Evolutionary conservation across 2,888 invertebrate genomes (phyloP).

Genomic region (Idaea dimidiata): DNA sequence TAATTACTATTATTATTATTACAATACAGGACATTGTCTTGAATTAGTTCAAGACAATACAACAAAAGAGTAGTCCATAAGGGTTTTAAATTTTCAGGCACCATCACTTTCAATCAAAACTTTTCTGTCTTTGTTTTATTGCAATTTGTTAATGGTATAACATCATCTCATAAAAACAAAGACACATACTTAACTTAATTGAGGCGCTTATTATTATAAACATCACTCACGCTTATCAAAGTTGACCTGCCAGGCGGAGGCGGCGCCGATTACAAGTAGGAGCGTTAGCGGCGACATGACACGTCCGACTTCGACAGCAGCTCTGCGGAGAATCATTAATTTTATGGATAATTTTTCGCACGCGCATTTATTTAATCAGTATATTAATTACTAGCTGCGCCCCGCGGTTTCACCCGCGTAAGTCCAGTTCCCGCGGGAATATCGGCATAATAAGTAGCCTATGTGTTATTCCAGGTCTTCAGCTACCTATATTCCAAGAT

Average conservation of each 20-base stretch:
- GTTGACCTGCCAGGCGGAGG: conserved; percentile 29
- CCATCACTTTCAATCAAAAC: not conserved
- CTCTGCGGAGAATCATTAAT: conserved; percentile 42
- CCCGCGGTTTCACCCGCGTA: no score
- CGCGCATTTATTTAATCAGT: not conserved
- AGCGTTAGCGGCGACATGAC: conserved; percentile 48
- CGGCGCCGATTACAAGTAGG: conserved; percentile 49
- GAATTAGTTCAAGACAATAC: no score
- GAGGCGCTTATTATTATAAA: not conserved
- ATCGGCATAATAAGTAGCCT: no score
- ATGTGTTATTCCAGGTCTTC: no score
- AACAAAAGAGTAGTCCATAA: no score
- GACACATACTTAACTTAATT: not conserved
- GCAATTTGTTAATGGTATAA: not conserved
- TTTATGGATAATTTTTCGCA: conserved; percentile 11
- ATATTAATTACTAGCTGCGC: no score
- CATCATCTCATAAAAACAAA: not conserved
- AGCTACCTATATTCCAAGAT: no score
- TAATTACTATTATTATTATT: no score
- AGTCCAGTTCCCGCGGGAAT: no score
- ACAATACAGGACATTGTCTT: no score
- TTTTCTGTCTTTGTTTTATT: not conserved
- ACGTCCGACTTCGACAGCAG: conserved; percentile 37
- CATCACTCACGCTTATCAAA: conserved; percentile 54
- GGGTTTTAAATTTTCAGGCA: no score